These are phyloP conservation scores for Entomyzon cyanotis DNA, from an alignment of 2,113 vertebrate species.

Conservation along the genomic window DNA sequence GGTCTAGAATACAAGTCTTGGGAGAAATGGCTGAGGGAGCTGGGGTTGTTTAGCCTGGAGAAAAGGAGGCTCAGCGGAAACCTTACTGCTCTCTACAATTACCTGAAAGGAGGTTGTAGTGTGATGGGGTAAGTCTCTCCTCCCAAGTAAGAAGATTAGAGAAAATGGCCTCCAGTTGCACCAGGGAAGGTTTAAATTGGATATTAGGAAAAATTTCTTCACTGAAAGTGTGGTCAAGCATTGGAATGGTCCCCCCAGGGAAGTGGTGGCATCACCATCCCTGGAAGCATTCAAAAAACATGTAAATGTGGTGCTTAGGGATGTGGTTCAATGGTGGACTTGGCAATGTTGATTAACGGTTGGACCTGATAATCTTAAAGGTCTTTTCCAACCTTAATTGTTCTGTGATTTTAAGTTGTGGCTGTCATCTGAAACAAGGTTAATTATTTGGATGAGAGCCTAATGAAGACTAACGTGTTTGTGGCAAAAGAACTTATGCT, in stretches of 20 bases:
- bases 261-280: background rate
- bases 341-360: background rate
- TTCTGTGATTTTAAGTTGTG: background rate
- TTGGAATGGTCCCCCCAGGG: background rate
- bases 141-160: background rate
- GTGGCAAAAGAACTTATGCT: slow-evolving; percentile 32
- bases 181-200: background rate
- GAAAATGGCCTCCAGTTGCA: background rate
- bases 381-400: background rate
- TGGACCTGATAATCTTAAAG: background rate
- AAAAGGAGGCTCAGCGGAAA: background rate
- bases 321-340: background rate
- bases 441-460: slow-evolving; percentile 18
- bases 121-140: background rate
- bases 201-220: background rate
- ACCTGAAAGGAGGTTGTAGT: background rate
- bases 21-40: background rate
- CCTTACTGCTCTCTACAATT: background rate
- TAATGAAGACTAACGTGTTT: background rate
- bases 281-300: background rate
- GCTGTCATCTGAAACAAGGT: background rate
- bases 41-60: background rate
- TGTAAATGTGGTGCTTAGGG: background rate
- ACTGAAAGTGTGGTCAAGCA: background rate
- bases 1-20: background rate